These are phyloP conservation scores for rat (Rattus norvegicus) DNA, from an alignment of 2,113 vertebrate species.

Conservation along the genomic window DNA sequence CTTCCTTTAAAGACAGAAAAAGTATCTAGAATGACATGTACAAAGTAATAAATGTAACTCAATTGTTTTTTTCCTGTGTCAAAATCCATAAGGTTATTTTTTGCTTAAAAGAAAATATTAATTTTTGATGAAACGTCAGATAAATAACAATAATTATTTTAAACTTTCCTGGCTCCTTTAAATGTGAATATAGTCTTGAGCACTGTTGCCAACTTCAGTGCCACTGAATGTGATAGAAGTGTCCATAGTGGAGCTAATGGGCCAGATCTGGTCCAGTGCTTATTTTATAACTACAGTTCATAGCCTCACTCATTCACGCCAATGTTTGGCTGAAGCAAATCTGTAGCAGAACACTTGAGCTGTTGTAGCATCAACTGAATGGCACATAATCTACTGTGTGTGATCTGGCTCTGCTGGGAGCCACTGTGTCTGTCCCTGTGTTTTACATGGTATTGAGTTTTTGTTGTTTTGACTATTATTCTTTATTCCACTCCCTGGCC, in stretches of 20 bases:
- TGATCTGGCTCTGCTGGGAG: neutral
- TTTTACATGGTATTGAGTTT: neutral
- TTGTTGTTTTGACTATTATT: constrained; percentile 3
- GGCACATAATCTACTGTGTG: neutral
- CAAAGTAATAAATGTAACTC: neutral
- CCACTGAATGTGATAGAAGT: neutral
- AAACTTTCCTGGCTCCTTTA: neutral
- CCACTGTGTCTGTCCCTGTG: neutral
- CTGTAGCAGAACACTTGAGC: neutral
- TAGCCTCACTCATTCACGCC: neutral
- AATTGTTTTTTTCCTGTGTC: neutral
- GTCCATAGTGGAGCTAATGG: neutral
- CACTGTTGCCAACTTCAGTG: neutral
- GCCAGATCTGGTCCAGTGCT: neutral
- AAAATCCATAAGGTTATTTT: neutral
- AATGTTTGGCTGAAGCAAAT: neutral
- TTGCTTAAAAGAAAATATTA: neutral
- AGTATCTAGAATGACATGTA: neutral
- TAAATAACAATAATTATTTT: neutral
- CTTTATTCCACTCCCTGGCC: neutral
- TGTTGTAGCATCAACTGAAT: neutral
- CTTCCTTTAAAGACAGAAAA: constrained; percentile 46
- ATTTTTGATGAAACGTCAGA: constrained; percentile 10
- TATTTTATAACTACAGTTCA: constrained; percentile 34
- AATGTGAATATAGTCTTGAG: neutral